Percentiles rank a stretch among this genome's conserved stretches.
Conservation (phyloP, 2,797 vertebrate genomes). For the Buphagus erythrorhynchus region DNA sequence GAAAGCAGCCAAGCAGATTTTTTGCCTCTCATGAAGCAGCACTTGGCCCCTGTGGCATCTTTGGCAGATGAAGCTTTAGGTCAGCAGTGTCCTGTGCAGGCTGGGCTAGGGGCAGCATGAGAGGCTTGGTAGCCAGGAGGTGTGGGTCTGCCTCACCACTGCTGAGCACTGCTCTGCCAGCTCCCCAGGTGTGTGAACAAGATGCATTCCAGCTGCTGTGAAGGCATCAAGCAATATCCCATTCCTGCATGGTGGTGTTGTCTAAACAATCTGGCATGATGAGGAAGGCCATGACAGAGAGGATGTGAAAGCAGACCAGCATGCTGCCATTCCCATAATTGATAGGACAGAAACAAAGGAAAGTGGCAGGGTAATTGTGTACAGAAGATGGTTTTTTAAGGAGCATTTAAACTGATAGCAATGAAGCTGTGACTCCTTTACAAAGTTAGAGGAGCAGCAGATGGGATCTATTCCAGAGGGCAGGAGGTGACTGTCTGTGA, state of each 20-base stretch:
- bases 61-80: background rate
- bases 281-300: background rate
- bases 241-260: accelerated
- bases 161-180: accelerated
- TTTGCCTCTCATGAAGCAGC: background rate
- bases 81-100: accelerated
- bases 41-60: accelerated
- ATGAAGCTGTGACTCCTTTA: background rate
- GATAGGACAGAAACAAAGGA: background rate
- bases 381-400: background rate
- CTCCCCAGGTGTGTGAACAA: accelerated
- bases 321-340: background rate
- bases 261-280: background rate
- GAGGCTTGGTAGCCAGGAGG: background rate
- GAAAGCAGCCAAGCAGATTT: background rate
- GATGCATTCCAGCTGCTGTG: accelerated
- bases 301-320: accelerated
- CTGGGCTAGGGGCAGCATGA: accelerated
- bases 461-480: background rate
- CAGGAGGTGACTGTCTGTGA: background rate
- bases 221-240: background rate
- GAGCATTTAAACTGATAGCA: background rate
- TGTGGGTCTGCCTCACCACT: background rate
- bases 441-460: background rate
- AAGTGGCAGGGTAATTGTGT: background rate